Evolutionary conservation across 2,113 vertebrate genomes (phyloP), one percentile per base, ranked within the genome.

Genomic region (Anolis carolinensis): DNA sequence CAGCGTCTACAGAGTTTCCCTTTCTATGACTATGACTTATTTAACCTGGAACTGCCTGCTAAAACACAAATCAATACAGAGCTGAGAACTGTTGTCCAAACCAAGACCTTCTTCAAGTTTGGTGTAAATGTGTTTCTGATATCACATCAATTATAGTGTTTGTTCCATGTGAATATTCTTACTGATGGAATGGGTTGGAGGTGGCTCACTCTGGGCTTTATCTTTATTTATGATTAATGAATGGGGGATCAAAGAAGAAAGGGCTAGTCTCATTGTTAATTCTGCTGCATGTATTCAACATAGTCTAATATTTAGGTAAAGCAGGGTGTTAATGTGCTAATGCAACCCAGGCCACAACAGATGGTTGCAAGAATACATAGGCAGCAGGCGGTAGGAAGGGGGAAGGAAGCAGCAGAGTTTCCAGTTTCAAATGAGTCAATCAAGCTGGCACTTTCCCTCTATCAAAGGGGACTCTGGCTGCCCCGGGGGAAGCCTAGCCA

Each of bases 321-420:
- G 84, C 88, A 88, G 62, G 85, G 88, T 88, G 90, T 91, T 88
- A 82, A 89, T 92, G 92, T 88, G 90, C 83, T 93, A 91, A 90
- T 89, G 81, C 92, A 81, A 86, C 81, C 71, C 82, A 82, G 87
- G 59, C 88, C 1, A 39, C 87, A 92, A 83, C 94, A 94, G 92
- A 93, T 94, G 91, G 93, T 90, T 82, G 32, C 74, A 89, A 91
- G 88, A 86, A 76, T 88, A 72, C 82, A 23, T 27, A 23, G 25
- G 55, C 27, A 30, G 65, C 65, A 30, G 27, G 65, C 27, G 10
- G 65, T 10, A 27, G 63, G 63, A 27, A 23, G 63, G 52, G 75
- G 13, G 30, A 30, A 50, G 21, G 0, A 72, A 84, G 74, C 85
- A 55, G 88, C 71, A 34, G 75, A 2, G 52, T 78, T 84, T 84